phyloP scores from a whole-genome alignment of 2,797 vertebrate genomes.

The Numenius phaeopus region DNA sequence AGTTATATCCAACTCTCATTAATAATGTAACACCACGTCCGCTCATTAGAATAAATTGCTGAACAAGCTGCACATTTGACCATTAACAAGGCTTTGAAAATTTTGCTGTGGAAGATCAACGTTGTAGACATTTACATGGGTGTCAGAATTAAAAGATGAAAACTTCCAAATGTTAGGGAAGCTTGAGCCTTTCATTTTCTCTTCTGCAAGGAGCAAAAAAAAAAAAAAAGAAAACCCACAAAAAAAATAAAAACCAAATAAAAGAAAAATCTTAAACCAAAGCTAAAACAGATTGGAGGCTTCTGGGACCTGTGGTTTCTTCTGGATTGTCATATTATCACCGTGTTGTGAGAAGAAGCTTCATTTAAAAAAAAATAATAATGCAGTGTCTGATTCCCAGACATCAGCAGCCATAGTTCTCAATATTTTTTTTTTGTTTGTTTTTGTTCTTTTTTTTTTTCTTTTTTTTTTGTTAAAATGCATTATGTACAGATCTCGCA shows the following conservation, averaged over 20 bases:
- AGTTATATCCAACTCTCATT: constrained; percentile 84
- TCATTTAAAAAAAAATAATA: constrained; percentile 55
- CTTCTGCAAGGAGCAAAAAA: constrained; percentile 43
- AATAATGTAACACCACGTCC: constrained; percentile 90
- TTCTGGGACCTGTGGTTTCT: constrained; percentile 72
- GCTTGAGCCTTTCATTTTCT: constrained; percentile 76
- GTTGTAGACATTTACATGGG: constrained; percentile 81
- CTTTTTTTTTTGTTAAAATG: constrained; percentile 78
- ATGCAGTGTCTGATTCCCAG: constrained; percentile 68
- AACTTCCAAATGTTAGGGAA: constrained; percentile 80
- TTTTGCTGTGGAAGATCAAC: constrained; percentile 86
- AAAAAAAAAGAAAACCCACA: background rate
- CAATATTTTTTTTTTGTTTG: constrained; percentile 66
- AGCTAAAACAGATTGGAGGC: constrained; percentile 46
- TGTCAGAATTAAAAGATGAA: constrained; percentile 81
- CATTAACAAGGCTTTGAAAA: constrained; percentile 87
- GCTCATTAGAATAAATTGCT: constrained; percentile 86
- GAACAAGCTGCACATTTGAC: constrained; percentile 90
- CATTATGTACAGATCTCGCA: constrained; percentile 77
- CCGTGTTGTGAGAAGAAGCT: constrained; percentile 67
- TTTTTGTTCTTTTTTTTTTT: constrained; percentile 72
- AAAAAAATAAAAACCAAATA: background rate
- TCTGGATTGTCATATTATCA: constrained; percentile 79
- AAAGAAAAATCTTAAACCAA: constrained; percentile 24
- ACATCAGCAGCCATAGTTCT: constrained; percentile 76